Conservation (phyloP, 2,888 invertebrate genomes). For the Hemaris fuciformis region DNA sequence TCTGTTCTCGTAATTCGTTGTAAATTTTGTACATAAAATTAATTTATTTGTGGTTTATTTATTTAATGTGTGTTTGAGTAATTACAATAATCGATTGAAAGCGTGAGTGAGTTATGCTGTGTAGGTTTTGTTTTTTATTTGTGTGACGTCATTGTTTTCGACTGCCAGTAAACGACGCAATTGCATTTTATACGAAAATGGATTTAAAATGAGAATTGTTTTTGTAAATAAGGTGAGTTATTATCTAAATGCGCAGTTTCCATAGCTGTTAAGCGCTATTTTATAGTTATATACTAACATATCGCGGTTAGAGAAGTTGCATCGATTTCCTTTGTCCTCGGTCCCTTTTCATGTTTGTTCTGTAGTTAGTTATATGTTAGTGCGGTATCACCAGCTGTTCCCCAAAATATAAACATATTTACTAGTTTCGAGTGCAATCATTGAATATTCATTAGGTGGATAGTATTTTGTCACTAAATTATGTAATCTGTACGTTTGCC, state of each 20-base stretch:
- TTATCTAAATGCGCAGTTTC: slow-evolving; percentile 37
- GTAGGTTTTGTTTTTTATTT: slow-evolving; percentile 60
- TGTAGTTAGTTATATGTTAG: slow-evolving; percentile 26
- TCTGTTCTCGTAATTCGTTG: slow-evolving; percentile 73
- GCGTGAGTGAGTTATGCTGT: slow-evolving; percentile 56
- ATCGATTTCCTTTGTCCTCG: slow-evolving; percentile 81
- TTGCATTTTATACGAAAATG: slow-evolving; percentile 78
- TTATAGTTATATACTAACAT: slow-evolving; percentile 23
- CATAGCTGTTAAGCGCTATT: slow-evolving; percentile 22
- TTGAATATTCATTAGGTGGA: slow-evolving; percentile 35
- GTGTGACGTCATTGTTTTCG: slow-evolving; percentile 83
- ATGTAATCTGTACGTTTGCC: slow-evolving; percentile 39
- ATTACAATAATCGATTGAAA: slow-evolving; percentile 41
- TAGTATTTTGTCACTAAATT: slow-evolving; percentile 47
- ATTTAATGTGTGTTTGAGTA: slow-evolving; percentile 48
- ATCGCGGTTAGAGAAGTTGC: slow-evolving; percentile 40
- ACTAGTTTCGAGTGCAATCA: slow-evolving; percentile 16
- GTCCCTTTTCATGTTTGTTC: slow-evolving; percentile 40
- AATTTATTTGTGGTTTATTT: slow-evolving; percentile 63
- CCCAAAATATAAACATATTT: slow-evolving; percentile 42
- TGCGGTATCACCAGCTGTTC: slow-evolving; percentile 57
- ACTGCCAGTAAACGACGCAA: slow-evolving; percentile 84
- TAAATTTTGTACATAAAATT: slow-evolving; percentile 71
- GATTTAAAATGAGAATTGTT: slow-evolving; percentile 75
- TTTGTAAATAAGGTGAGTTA: slow-evolving; percentile 64